Evolutionary conservation across 2,113 vertebrate genomes (phyloP).

Genomic region (Porphyrio hochstetteri): DNA sequence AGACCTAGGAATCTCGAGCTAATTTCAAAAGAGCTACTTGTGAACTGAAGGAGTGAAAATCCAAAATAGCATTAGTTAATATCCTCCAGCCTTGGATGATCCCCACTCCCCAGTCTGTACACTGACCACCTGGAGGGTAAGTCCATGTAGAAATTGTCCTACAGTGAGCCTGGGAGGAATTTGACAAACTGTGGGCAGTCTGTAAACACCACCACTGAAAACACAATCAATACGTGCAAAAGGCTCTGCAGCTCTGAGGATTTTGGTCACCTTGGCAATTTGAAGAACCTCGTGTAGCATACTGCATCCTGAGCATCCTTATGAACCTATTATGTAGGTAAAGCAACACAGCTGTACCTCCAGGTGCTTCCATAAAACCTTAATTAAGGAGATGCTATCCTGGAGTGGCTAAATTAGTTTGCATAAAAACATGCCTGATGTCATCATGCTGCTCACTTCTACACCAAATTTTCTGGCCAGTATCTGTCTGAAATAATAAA

Average conservation of each 20-base stretch:
- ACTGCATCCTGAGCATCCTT: neutral
- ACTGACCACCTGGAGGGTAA: neutral
- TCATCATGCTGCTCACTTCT: neutral
- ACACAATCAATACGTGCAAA: neutral
- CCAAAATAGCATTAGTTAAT: neutral
- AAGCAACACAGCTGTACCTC: neutral
- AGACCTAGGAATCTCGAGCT: neutral
- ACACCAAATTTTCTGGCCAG: neutral
- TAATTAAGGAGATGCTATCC: neutral
- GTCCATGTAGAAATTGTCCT: neutral
- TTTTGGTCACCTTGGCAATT: neutral
- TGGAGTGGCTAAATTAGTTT: neutral
- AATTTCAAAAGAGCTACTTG: neutral
- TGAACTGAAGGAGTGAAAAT: neutral
- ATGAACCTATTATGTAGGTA: neutral
- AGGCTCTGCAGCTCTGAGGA: neutral
- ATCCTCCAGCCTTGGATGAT: neutral
- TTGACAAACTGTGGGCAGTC: neutral
- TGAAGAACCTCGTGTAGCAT: neutral
- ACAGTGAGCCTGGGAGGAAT: neutral
- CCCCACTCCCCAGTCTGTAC: neutral
- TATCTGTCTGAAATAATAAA: neutral
- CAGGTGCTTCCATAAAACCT: neutral
- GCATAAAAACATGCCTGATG: neutral
- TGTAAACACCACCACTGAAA: neutral